phyloP scores from a whole-genome alignment of 2,797 vertebrate genomes.

The Crenichthys baileyi region DNA sequence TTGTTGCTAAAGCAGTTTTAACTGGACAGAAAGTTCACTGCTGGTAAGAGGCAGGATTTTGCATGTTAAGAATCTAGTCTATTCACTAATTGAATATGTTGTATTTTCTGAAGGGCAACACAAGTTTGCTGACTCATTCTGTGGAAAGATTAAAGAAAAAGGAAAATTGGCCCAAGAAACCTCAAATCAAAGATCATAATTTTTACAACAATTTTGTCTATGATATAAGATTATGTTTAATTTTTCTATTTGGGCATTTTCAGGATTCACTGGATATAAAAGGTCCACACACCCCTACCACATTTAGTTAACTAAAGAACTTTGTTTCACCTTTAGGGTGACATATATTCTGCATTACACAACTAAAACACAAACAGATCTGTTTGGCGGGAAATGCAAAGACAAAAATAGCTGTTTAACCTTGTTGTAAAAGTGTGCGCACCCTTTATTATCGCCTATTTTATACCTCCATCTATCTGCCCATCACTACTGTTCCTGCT shows the following conservation, averaged over 20 bases:
- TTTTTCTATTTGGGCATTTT: not conserved
- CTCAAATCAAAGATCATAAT: conserved; percentile 7
- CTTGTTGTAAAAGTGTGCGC: too few species aligned
- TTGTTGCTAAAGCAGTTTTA: conserved; percentile 22
- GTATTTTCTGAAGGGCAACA: conserved; percentile 7
- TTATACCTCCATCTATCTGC: too few species aligned
- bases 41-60: conserved; percentile 20
- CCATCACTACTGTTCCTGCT: too few species aligned
- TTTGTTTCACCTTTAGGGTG: too few species aligned
- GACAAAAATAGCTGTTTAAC: not conserved
- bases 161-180: not conserved
- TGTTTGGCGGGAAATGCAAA: not conserved
- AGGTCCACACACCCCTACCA: not conserved
- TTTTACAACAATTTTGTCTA: conserved; percentile 9
- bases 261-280: not conserved
- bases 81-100: conserved; percentile 6
- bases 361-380: not conserved
- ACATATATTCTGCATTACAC: too few species aligned
- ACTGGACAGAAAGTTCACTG: conserved; percentile 27
- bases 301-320: not conserved
- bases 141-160: conserved; percentile 13
- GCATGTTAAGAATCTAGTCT: conserved; percentile 4
- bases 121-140: conserved; percentile 3
- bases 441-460: too few species aligned
- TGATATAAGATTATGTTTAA: not conserved